Evolutionary conservation across 2,888 invertebrate genomes (phyloP).

Genomic region (Chymomyza caudatula): DNA sequence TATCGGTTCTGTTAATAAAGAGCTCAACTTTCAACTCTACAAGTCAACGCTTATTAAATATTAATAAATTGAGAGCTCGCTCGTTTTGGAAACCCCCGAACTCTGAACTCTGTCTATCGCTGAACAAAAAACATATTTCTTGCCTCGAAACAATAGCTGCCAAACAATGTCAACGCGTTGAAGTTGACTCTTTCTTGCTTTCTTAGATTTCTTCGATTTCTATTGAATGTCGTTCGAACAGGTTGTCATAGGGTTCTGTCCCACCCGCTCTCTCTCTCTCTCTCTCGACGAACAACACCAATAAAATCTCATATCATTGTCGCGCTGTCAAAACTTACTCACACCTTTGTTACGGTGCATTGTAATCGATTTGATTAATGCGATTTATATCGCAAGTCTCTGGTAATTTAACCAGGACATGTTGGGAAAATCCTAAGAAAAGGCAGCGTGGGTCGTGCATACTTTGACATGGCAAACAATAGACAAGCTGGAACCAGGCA

Average conservation of each 20-base stretch:
- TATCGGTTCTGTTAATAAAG: conserved; percentile 27
- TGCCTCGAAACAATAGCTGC: background rate
- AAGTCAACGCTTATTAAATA: conserved; percentile 41
- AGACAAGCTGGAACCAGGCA: conserved; percentile 32
- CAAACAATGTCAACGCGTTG: conserved; percentile 25
- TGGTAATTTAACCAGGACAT: background rate
- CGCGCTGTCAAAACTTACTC: conserved; percentile 53
- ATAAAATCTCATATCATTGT: conserved; percentile 49
- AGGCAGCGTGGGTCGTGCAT: background rate
- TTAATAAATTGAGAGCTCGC: conserved; percentile 27
- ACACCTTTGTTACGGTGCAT: conserved; percentile 42
- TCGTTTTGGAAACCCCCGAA: background rate
- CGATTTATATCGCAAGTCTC: conserved; percentile 55
- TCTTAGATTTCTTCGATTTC: conserved; percentile 5
- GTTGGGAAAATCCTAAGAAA: background rate
- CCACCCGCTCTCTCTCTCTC: background rate
- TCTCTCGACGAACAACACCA: conserved; percentile 2
- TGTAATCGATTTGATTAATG: conserved; percentile 53
- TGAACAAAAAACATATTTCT: conserved; percentile 25
- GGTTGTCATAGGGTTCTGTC: conserved; percentile 30
- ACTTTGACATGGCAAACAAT: conserved; percentile 33
- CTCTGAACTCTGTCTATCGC: background rate
- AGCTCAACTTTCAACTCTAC: conserved; percentile 19
- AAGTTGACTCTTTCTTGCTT: background rate
- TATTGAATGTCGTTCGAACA: conserved; percentile 28